phyloP scores from a whole-genome alignment of 2,888 invertebrate species.

The Leptinotarsa tumamoca region DNA sequence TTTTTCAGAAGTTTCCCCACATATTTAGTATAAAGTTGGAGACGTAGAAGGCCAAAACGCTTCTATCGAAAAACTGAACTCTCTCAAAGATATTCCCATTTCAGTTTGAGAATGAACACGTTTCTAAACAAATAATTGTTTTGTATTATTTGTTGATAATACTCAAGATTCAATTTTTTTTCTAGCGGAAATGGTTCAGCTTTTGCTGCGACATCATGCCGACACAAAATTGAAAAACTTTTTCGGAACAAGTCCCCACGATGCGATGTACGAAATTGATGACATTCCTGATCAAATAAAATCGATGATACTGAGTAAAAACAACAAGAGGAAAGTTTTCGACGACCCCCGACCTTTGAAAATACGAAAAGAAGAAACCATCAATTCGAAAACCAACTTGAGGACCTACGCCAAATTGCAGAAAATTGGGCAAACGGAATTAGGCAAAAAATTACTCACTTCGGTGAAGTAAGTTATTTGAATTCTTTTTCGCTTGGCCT shows the following conservation, averaged over 20 bases:
- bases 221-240: constrained; percentile 67
- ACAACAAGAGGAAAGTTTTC: constrained; percentile 46
- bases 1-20: too few relatives aligned
- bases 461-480: constrained; percentile 23
- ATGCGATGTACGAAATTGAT: constrained; percentile 66
- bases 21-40: too few relatives aligned
- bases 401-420: constrained; percentile 48
- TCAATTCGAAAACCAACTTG: constrained; percentile 35
- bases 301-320: constrained; percentile 51
- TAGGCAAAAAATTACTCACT: constrained; percentile 1
- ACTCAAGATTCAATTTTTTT: background rate
- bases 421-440: constrained; percentile 33
- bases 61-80: too few relatives aligned
- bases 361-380: constrained; percentile 31
- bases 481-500: background rate
- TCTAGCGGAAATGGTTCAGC: constrained; percentile 66
- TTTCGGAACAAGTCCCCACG: constrained; percentile 66
- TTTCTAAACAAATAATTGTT: too few relatives aligned
- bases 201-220: constrained; percentile 65
- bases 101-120: too few relatives aligned
- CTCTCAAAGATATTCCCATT: too few relatives aligned
- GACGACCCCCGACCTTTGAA: constrained; percentile 27
- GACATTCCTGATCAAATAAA: constrained; percentile 56
- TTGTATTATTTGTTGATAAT: too few relatives aligned
- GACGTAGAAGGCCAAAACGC: too few relatives aligned